Percentiles rank a stretch among this genome's conserved stretches.
Evolutionary conservation across 2,888 invertebrate species (phyloP).

Genomic region (Thymelicus acteon): DNA sequence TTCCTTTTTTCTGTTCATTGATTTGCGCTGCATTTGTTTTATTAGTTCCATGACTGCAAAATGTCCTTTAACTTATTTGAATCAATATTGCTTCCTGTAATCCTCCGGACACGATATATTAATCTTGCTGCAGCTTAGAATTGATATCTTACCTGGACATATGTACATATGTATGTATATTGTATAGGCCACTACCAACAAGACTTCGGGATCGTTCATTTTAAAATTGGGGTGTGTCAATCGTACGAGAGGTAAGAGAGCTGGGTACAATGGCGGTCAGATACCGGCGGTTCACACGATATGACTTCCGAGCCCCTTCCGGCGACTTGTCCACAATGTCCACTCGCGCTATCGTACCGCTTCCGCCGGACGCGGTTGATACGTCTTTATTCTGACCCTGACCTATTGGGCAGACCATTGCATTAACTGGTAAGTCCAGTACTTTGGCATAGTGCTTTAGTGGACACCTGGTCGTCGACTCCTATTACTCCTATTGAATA

Average conservation of each 20-base stretch:
- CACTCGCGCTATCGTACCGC: slow-evolving; percentile 71
- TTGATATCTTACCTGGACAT: too few species aligned
- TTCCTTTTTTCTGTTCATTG: slow-evolving; percentile 26
- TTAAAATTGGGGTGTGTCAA: background rate
- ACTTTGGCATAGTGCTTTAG: too few species aligned
- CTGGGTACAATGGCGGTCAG: slow-evolving; percentile 12
- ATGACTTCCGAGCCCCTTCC: slow-evolving; percentile 66
- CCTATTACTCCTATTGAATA: too few species aligned
- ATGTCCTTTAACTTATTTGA: too few species aligned
- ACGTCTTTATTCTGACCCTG: slow-evolving; percentile 37
- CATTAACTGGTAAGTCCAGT: background rate
- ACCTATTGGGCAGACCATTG: slow-evolving; percentile 22
- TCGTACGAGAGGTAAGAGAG: slow-evolving; percentile 4
- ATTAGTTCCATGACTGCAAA: background rate
- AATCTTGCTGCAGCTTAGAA: too few species aligned
- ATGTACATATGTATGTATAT: too few species aligned
- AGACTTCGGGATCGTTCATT: background rate
- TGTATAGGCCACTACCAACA: too few species aligned
- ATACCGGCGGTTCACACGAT: slow-evolving; percentile 66
- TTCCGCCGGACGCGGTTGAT: slow-evolving; percentile 75
- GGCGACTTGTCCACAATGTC: slow-evolving; percentile 55
- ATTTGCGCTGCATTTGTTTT: slow-evolving; percentile 1
- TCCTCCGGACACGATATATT: too few species aligned
- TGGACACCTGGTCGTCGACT: too few species aligned
- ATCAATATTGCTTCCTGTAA: too few species aligned